Evolutionary conservation across 2,888 invertebrate genomes (phyloP).

Genomic region (Deilephila elpenor): DNA sequence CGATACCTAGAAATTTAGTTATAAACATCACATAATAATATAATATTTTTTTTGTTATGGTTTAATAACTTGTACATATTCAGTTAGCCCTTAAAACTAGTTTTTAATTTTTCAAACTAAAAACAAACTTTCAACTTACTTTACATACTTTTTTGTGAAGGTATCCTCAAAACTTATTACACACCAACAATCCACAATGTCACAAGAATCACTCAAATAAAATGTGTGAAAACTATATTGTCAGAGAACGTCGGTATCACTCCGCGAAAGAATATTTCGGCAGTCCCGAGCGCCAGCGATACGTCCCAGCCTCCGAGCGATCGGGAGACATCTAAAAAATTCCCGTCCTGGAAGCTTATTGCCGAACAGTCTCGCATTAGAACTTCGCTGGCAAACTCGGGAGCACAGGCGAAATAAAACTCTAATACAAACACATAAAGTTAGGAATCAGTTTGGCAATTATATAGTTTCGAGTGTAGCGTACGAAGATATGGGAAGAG

Average conservation of each 20-base stretch:
- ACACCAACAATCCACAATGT: constrained; percentile 48
- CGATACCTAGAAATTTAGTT: background rate
- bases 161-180: constrained; percentile 48
- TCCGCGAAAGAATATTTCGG: constrained; percentile 40
- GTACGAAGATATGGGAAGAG: constrained; percentile 67
- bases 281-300: constrained; percentile 44
- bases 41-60: no score
- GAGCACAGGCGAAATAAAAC: constrained; percentile 40
- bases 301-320: constrained; percentile 72
- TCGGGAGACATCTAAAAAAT: constrained; percentile 80
- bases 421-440: constrained; percentile 32
- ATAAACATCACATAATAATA: no score
- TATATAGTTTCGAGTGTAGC: constrained; percentile 46
- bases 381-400: constrained; percentile 48
- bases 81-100: background rate
- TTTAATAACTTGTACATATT: background rate
- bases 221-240: constrained; percentile 50
- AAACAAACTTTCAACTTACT: constrained; percentile 53
- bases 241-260: constrained; percentile 32
- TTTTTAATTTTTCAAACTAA: constrained; percentile 28
- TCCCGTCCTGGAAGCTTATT: constrained; percentile 78
- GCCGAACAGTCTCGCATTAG: constrained; percentile 68
- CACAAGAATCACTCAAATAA: constrained; percentile 44
- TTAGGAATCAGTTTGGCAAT: constrained; percentile 35
- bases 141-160: constrained; percentile 37